Evolutionary conservation across 2,113 vertebrate genomes (phyloP), one percentile per base, ranked within the genome.

Genomic region (Phaethornis superciliosus): DNA sequence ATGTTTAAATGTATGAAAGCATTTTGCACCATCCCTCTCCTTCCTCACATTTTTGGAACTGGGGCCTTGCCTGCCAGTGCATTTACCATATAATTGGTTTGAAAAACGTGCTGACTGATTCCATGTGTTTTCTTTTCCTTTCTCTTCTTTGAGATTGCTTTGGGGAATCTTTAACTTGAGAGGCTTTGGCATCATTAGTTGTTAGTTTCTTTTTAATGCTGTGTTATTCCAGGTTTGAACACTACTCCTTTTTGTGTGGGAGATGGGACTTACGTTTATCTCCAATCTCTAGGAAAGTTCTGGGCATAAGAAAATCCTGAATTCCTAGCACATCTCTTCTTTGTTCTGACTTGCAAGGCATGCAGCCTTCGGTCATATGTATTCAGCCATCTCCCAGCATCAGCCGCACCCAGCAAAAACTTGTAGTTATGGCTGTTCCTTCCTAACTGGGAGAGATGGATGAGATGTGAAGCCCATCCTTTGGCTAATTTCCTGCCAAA

Each of bases 21-120:
- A 89, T 96, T 97, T 97, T 97, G 86, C 97, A 96, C 94, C 96
- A 92, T 92, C 35, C 64, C 79, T 82, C 93, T 89, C 97, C 93
- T 88, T 97, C 89, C 83, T 94, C 89, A 83, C 94, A 81, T 92
- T 85, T 93, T 94, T 20, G 52, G 94, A 96, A 94, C 65, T 67
- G 93, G 95, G 95, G 96, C 95, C 93, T 91, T 96, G 81, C 75
- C 72, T 86, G 33, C 59, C 15, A 4, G 40, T 90, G 79, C 92
- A 88, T 97, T 96, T 96, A 92, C 83, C 94, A 77, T 94, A 52
- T 94, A 78, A 96, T 86, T 82, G 70, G 79, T 71, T 65, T 51
- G 40, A 88, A 96, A 90, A 90, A 86, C 90, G 35, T 81, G 22
- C 88, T 75, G 60, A 72, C 74, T 85, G 67, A 92, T 32, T 91